phyloP scores from a whole-genome alignment of 2,797 vertebrate species.

The Coregonus suidteri region DNA sequence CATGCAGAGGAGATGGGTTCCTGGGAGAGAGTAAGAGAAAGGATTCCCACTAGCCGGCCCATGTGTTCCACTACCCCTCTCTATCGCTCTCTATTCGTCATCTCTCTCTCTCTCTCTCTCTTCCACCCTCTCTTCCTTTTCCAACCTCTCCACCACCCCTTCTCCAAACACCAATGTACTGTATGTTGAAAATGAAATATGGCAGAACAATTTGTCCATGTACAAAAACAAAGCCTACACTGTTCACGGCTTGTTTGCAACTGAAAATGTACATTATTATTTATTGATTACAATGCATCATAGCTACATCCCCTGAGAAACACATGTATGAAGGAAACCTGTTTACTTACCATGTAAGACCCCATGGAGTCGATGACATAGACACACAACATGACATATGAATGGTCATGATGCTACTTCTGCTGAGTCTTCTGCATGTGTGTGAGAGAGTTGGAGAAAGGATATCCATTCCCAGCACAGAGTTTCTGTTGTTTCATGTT shows the following conservation, averaged over 20 bases:
- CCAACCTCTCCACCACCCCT: not conserved
- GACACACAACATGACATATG: constrained; percentile 36
- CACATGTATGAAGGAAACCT: constrained; percentile 43
- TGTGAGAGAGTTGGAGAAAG: constrained; percentile 6
- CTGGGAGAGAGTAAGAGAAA: constrained; percentile 30
- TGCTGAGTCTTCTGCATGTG: constrained; percentile 35
- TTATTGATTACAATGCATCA: constrained; percentile 64
- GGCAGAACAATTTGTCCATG: not conserved
- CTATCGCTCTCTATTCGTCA: constrained; percentile 28
- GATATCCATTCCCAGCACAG: constrained; percentile 43
- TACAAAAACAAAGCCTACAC: constrained; percentile 31
- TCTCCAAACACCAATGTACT: not conserved
- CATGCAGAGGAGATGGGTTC: constrained; percentile 44
- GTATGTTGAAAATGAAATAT: constrained; percentile 48
- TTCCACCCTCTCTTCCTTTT: not conserved
- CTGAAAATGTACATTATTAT: constrained; percentile 54
- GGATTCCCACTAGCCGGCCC: constrained; percentile 47
- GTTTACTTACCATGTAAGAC: constrained; percentile 34
- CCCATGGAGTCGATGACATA: constrained; percentile 32
- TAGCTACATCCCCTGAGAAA: constrained; percentile 35
- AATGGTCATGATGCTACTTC: constrained; percentile 7
- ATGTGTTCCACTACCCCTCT: not conserved
- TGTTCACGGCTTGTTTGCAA: constrained; percentile 50
- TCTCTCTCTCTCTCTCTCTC: constrained; percentile 35
- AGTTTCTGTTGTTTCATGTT: constrained; percentile 69